Evolutionary conservation across 2,888 invertebrate species (phyloP), one percentile per base, ranked within the genome.

Genomic region (Apoda limacodes): DNA sequence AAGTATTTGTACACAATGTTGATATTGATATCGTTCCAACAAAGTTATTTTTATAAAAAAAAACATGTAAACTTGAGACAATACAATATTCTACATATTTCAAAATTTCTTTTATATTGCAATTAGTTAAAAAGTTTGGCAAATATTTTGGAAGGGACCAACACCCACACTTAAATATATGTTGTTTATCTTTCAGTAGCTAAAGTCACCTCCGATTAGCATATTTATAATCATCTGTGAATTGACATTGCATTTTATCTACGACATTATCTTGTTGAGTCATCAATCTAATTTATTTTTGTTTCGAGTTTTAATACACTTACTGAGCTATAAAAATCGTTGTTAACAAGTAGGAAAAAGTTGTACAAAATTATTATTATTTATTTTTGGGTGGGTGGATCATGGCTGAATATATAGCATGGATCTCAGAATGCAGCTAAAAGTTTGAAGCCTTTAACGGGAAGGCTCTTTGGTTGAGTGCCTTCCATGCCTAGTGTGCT

Each of bases 391-490:
- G 68, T 71, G 69, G 64, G 72, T 70, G 66, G 56, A 67, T 74
- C 62, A 58, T 63, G 67, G 69, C 75, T 74, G 76, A 68, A 66
- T 67, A 65, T 72, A 70, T 69, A 67, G 76, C 72, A 70, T 70
- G 69, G 80, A 80, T 80, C 80, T 80, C 80, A 80, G 71, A 75
- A 74, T 70, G 76, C 76, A 76, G 75, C 76, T 71, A 54, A 59
- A 51, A 61, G 51, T 65, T 51, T 50, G 57, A 48, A 58, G 60
- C 60, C 62, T 52, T 43, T 43, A 49, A 44, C 37, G 24, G 42
- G 47, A 47, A 53, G 55, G 39, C 45, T 40, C 46, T 45, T 43
- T 40, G 35, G 21, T 28, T 55, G 50, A 44, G 52, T 41, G 56
- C 52, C 54, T 60, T 50, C 48, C 43, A 55, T 53, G 57, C 61